Evolutionary conservation across 2,888 invertebrate species (phyloP), one percentile per base, ranked within the genome.

Genomic region (Dendrolimus houi): DNA sequence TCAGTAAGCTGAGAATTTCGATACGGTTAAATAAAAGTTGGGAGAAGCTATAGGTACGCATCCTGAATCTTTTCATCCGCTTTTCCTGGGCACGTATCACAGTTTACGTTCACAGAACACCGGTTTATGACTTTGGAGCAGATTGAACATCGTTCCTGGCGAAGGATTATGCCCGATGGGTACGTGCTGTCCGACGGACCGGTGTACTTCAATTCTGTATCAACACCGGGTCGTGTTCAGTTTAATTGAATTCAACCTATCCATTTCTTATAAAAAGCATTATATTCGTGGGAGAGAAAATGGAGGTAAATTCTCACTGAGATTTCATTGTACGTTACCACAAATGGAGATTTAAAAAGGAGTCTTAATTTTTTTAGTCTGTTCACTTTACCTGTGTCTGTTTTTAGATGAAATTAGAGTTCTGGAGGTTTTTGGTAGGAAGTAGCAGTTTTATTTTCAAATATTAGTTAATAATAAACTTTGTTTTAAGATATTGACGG

Each of bases 101-200:
- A 79, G 76, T 78, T 81, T 79, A 79, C 75, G 75, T 74, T 71
- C 64, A 65, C 67, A 65, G 75, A 71, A 74, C 75, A 76, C 71
- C 72, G 76, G 76, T 80, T 81, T 81, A 80, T 77, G 78, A 75
- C 72, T 73, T 68, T 63, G 65, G 75, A 76, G 76, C 76, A 79
- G 80, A 81, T 81, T 79, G 79, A 80, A 78, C 78, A 72, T 67
- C 70, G 74, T 73, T 72, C 67, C 65, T 64, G 67, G 68, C 72
- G 69, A 73, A 75, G 77, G 76, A 78, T 79, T 80, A 79, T 72
- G 67, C 65, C 60, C 71, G 67, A 60, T 61, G 60, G 65, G 63
- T 69, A 79, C 80, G 77, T 79, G 80, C 72, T 66, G 62, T 57
- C 61, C 59, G 59, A 63, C 67, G 65, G 66, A 69, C 66, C 60